Conservation (phyloP, 2,888 invertebrate species). For the Pherbina coryleti region DNA sequence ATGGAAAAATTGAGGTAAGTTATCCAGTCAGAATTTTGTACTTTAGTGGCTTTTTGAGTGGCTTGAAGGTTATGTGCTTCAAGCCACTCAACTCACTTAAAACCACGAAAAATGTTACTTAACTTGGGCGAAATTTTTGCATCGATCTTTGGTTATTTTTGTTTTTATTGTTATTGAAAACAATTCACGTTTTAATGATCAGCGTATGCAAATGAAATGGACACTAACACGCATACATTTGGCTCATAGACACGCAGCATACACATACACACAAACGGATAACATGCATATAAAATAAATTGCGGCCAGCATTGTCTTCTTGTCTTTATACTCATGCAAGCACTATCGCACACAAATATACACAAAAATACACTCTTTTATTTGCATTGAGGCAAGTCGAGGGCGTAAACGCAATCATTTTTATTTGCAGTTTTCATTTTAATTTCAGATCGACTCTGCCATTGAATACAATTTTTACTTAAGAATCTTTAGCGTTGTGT, state of each 20-base stretch:
- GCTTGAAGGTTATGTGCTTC: no score
- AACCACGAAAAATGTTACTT: no score
- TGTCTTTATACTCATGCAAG: background rate
- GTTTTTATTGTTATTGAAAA: background rate
- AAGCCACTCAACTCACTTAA: no score
- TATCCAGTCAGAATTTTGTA: no score
- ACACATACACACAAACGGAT: background rate
- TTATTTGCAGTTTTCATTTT: slow-evolving; percentile 1
- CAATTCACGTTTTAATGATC: slow-evolving; percentile 29
- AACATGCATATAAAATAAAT: slow-evolving; percentile 13
- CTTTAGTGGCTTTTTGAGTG: no score
- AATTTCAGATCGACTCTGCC: background rate
- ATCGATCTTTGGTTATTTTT: background rate
- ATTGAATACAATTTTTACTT: background rate
- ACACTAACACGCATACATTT: slow-evolving; percentile 13
- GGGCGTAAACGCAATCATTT: background rate
- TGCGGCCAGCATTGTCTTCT: background rate
- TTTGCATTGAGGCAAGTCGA: no score
- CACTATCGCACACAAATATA: background rate
- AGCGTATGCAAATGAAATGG: slow-evolving; percentile 31
- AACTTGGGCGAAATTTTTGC: background rate
- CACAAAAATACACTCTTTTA: background rate
- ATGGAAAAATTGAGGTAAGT: no score
- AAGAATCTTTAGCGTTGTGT: background rate
- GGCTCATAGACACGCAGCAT: background rate